Evolutionary conservation across 2,113 vertebrate species (phyloP).

Genomic region (Nematolebias whitei): DNA sequence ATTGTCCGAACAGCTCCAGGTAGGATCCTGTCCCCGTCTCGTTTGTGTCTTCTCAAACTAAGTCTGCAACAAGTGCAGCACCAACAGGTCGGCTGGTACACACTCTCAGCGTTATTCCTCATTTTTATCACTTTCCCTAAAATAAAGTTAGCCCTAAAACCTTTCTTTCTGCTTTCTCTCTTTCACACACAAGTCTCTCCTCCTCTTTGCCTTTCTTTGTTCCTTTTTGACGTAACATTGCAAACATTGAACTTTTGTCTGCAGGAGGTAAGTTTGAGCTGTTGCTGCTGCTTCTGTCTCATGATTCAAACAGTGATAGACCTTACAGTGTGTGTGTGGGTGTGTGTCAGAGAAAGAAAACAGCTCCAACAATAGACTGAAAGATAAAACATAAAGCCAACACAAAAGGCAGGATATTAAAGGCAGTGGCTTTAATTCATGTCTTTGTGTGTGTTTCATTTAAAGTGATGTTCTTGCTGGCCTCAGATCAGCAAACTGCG

Average conservation of each 20-base stretch:
- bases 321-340: slow-evolving; percentile 19
- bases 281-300: slow-evolving; percentile 33
- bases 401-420: slow-evolving; percentile 56
- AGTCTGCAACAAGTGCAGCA: neutral
- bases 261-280: slow-evolving; percentile 53
- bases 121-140: neutral
- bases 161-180: neutral
- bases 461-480: slow-evolving; percentile 16
- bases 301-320: slow-evolving; percentile 32
- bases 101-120: neutral
- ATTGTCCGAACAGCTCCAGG: slow-evolving; percentile 73
- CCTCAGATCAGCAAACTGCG: neutral
- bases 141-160: neutral
- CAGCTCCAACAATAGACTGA: slow-evolving; percentile 34
- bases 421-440: slow-evolving; percentile 20
- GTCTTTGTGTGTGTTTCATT: slow-evolving; percentile 11
- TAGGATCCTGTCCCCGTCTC: slow-evolving; percentile 35
- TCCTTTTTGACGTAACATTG: neutral
- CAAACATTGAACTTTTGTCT: slow-evolving; percentile 24
- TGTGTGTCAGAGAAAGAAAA: neutral
- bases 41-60: neutral
- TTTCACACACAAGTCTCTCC: neutral
- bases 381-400: slow-evolving; percentile 52
- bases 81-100: neutral
- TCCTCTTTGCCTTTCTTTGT: neutral